Percentiles rank a stretch among this genome's conserved stretches.
Evolutionary conservation across 2,797 vertebrate genomes (phyloP).

Genomic region (Lates japonicus): DNA sequence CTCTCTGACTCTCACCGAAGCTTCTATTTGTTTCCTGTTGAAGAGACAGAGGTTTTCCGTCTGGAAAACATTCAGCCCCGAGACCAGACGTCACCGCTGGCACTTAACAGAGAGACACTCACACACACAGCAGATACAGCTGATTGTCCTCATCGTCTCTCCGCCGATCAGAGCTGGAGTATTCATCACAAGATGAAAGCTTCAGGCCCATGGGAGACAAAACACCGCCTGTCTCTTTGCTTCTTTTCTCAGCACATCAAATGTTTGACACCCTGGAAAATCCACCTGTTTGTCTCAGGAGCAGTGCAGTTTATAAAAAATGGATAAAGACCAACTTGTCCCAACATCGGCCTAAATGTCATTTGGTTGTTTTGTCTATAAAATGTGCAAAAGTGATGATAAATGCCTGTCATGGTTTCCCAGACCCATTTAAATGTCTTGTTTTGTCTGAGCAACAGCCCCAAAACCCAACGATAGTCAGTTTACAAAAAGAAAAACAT

Average conservation of each 20-base stretch:
- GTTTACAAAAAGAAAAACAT: no score
- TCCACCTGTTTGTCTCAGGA: background rate
- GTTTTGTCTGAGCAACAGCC: no score
- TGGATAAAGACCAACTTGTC: no score
- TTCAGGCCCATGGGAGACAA: background rate
- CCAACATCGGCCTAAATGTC: background rate
- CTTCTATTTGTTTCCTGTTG: slow-evolving; percentile 53
- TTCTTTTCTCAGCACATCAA: background rate
- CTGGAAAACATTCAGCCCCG: slow-evolving; percentile 44
- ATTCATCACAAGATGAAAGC: no score
- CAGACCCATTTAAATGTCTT: no score
- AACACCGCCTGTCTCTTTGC: background rate
- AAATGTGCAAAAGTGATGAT: no score
- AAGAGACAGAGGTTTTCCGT: slow-evolving; percentile 56
- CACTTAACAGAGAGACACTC: background rate
- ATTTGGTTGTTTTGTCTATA: no score
- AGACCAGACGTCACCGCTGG: slow-evolving; percentile 38
- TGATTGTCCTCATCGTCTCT: no score
- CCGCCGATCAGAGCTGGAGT: background rate
- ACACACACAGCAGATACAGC: background rate
- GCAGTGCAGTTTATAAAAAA: background rate
- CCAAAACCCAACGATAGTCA: no score
- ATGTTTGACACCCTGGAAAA: background rate
- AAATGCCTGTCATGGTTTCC: no score
- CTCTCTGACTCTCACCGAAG: slow-evolving; percentile 24